Conservation (phyloP, 2,888 invertebrate species). For the Tribolium freemani region DNA sequence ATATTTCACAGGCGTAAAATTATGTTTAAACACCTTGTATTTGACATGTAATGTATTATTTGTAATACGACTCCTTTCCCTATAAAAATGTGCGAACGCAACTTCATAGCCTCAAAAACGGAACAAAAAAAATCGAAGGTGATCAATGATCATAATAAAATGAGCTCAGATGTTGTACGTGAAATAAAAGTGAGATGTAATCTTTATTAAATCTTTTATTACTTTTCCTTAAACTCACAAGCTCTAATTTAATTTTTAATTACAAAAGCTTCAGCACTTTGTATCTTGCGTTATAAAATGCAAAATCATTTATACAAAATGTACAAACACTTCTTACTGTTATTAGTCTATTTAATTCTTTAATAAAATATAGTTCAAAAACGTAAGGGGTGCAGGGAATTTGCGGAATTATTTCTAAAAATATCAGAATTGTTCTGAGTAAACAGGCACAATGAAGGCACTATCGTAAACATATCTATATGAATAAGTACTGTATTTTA, state of each 20-base stretch:
- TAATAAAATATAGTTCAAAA: constrained; percentile 46
- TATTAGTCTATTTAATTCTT: constrained; percentile 50
- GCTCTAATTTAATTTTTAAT: constrained; percentile 64
- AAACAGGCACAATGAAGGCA: constrained; percentile 61
- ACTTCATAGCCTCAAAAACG: too few relatives aligned
- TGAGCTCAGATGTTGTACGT: too few relatives aligned
- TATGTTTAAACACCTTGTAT: too few relatives aligned
- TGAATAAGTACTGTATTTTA: constrained; percentile 59
- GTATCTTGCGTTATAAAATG: constrained; percentile 54
- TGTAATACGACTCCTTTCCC: too few relatives aligned
- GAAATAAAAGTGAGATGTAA: neutral
- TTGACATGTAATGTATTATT: too few relatives aligned
- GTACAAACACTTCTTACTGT: constrained; percentile 53
- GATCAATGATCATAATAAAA: too few relatives aligned
- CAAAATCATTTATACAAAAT: constrained; percentile 64
- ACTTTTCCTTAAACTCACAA: constrained; percentile 64
- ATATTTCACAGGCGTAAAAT: too few relatives aligned
- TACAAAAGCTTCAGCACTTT: constrained; percentile 63
- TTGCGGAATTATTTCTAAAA: constrained; percentile 36
- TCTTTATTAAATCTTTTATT: constrained; percentile 41
- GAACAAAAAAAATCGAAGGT: too few relatives aligned
- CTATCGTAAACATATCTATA: constrained; percentile 57
- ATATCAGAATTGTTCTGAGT: constrained; percentile 24
- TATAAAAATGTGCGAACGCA: too few relatives aligned
- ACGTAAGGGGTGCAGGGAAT: constrained; percentile 43